Conservation (phyloP, 2,797 vertebrate species). For the Galago senegalensis region DNA sequence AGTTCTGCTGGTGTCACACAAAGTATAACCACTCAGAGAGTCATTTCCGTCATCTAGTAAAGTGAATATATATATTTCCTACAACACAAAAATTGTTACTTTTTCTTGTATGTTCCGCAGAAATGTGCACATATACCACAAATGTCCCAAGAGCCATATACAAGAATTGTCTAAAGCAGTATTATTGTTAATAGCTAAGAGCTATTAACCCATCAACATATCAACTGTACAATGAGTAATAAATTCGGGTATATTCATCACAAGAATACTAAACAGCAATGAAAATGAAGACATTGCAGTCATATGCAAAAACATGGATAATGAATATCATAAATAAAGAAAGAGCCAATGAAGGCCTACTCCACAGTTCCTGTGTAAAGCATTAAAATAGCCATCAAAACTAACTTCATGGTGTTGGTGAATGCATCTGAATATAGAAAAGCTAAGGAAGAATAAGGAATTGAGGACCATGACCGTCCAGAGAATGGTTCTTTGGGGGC, state of each 20-base stretch:
- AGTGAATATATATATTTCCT: conserved; percentile 3
- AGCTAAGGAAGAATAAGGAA: not conserved
- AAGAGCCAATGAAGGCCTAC: not conserved
- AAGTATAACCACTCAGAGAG: not conserved
- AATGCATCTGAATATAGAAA: not conserved
- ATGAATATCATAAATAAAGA: not conserved
- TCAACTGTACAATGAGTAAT: not conserved
- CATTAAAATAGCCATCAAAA: not conserved
- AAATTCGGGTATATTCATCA: not conserved
- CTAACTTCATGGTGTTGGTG: not conserved
- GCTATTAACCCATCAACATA: not conserved
- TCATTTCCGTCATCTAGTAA: not conserved
- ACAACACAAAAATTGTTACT: not conserved
- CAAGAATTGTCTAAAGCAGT: not conserved
- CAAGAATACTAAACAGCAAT: not conserved
- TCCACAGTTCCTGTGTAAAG: not conserved
- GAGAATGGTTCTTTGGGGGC: not conserved
- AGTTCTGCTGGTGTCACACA: not conserved
- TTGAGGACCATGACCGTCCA: not conserved
- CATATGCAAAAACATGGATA: not conserved
- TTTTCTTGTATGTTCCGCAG: not conserved
- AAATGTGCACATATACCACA: not conserved
- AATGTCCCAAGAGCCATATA: not conserved
- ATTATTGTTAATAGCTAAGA: not conserved
- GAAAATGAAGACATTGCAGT: conserved; percentile 18